Conservation (phyloP, 2,797 vertebrate genomes). For the Corythornis leucogaster region DNA sequence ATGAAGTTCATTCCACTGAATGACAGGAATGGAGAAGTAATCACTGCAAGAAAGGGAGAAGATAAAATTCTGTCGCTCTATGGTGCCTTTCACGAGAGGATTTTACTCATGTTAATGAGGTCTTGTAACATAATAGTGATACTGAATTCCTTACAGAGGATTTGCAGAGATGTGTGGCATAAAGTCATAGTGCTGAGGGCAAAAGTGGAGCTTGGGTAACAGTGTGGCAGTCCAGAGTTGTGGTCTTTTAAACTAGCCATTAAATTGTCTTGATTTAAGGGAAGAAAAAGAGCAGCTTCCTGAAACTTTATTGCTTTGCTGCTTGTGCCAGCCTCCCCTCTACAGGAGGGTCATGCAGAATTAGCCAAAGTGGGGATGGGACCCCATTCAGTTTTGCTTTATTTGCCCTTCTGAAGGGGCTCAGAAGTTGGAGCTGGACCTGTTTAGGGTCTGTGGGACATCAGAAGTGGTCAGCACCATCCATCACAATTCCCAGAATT, state of each 20-base stretch:
- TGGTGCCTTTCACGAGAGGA: conserved; percentile 6
- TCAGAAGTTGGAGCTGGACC: neutral
- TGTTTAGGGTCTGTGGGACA: neutral
- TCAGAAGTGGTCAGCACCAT: neutral
- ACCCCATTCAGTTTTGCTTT: neutral
- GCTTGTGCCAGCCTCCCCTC: neutral
- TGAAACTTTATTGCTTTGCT: neutral
- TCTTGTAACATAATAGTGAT: neutral
- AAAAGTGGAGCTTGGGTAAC: neutral
- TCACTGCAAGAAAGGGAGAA: conserved; percentile 32
- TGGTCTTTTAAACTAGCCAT: neutral
- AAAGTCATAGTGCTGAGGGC: neutral
- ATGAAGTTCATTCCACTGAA: conserved; percentile 42
- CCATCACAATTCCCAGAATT: neutral
- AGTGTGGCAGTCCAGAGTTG: neutral
- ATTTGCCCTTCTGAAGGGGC: neutral
- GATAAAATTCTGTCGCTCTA: conserved; percentile 30
- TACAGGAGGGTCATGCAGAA: neutral
- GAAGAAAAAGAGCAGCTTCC: neutral
- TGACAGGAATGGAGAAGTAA: conserved; percentile 42
- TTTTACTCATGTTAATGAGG: conserved; percentile 52
- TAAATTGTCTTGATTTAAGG: conserved; percentile 18
- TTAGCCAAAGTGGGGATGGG: neutral
- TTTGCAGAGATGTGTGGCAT: neutral
- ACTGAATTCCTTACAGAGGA: conserved; percentile 13